A percentile compares a stretch with the other conserved stretches of the same genome.
phyloP scores from a whole-genome alignment of 2,797 vertebrate species.

The Myotis myotis region DNA sequence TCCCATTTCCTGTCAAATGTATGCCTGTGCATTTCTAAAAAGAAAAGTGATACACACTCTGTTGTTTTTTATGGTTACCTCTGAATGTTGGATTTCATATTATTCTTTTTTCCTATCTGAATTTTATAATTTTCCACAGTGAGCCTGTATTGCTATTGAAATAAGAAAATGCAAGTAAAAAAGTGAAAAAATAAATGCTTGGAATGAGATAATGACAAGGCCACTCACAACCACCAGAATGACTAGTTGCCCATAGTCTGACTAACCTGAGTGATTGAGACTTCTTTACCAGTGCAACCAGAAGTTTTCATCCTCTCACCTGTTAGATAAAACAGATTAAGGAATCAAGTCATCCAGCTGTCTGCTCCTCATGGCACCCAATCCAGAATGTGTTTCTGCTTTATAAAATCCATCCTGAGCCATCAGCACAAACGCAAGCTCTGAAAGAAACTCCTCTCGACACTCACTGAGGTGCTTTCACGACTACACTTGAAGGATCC shows the following conservation, averaged over 20 bases:
- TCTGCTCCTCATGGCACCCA: background rate
- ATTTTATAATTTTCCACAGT: background rate
- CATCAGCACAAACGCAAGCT: background rate
- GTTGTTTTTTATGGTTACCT: background rate
- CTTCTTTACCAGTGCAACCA: background rate
- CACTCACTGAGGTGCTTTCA: background rate
- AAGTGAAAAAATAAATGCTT: background rate
- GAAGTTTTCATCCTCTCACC: background rate
- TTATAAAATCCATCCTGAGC: background rate
- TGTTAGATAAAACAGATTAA: background rate
- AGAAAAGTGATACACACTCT: background rate
- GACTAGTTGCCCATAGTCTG: background rate
- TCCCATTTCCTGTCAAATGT: background rate
- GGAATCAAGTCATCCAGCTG: background rate
- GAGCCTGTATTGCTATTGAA: background rate
- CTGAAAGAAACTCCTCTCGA: background rate
- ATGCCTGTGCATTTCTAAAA: background rate
- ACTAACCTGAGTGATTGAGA: background rate
- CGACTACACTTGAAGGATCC: no score
- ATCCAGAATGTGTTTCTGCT: background rate
- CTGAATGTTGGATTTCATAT: background rate
- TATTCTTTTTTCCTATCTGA: background rate
- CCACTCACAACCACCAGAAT: background rate
- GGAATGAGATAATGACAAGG: background rate
- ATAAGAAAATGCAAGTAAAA: conserved; percentile 12